Evolutionary conservation across 2,113 vertebrate genomes (phyloP), one percentile per base, ranked within the genome.

Genomic region (Hystrix brachyura): DNA sequence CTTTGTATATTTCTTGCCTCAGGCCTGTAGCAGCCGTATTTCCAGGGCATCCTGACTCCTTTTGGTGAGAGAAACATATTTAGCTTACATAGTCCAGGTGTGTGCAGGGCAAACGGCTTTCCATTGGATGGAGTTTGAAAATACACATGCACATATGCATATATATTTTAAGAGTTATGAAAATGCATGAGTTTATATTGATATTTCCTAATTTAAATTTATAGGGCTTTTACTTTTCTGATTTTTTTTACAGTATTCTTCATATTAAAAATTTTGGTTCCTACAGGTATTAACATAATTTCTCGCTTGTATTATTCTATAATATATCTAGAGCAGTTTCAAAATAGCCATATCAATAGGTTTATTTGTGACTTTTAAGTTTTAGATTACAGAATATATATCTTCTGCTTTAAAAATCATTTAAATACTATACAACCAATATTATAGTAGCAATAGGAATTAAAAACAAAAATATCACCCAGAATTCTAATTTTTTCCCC

Each of bases 191-290:
- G 5, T 51, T 90, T 90, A 62, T 76, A 57, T 11, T 48, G 34
- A 13, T 88, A 43, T n/a, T 93, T 95, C n/a, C 14, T 53, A 88
- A 5, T 64, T 76, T 69, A 87, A 83, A 79, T 78, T 62, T 87
- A 57, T 25, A 87, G 17, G 27, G 18, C 21, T 88, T 91, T 83
- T 81, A 92, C 29, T 90, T 65, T 78, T 48, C 57, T 65, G 4
- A 51, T 57, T 86, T 64, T 81, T 71, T 74, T 80, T 71, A 27
- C 4, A 69, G 3, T 51, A 76, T 48, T 76, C 6, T 62, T 87
- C 23, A 59, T 53, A 55, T 81, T 69, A 69, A 90, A 62, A 69
- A 12, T 29, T 74, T 94, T 69, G 34, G 12, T 90, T 84, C 43
- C 14, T 93, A 55, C 29, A 38, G 13, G 9, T 92, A 72, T 89